phyloP scores from a whole-genome alignment of 2,888 invertebrate genomes.

The Oscheius sp. region DNA sequence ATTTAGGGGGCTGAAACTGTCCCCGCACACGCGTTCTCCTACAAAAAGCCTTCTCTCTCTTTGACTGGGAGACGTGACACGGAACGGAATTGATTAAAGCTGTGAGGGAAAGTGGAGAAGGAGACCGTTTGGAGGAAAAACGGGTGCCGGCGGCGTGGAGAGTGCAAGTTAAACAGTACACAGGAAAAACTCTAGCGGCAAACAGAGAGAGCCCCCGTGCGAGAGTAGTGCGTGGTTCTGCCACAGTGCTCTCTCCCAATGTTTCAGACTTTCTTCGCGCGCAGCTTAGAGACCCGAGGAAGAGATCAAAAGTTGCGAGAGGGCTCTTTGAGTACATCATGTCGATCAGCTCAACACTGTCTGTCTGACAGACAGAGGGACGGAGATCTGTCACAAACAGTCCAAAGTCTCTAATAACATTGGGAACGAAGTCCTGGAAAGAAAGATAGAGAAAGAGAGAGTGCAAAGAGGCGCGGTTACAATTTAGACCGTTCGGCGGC shows the following conservation, averaged over 20 bases:
- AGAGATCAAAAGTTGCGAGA: neutral
- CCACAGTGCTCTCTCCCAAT: neutral
- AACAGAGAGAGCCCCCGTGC: conserved; percentile 20
- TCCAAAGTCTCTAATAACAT: too few relatives aligned
- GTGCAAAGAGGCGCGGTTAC: too few relatives aligned
- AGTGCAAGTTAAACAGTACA: conserved; percentile 33
- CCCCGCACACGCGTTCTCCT: neutral
- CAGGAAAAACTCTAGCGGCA: conserved; percentile 30
- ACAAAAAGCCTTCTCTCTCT: neutral
- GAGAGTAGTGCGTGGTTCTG: conserved; percentile 27
- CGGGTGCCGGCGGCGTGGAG: conserved; percentile 27
- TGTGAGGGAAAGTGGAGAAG: too few relatives aligned
- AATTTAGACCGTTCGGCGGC: too few relatives aligned
- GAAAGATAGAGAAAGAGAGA: too few relatives aligned
- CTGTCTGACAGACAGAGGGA: too few relatives aligned
- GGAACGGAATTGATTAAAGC: too few relatives aligned
- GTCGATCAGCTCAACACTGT: too few relatives aligned
- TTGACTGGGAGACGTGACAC: conserved; percentile 8
- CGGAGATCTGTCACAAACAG: too few relatives aligned
- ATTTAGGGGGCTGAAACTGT: conserved; percentile 21
- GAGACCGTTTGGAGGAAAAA: conserved; percentile 11
- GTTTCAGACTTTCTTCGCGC: conserved; percentile 22
- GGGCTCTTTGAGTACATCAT: too few relatives aligned
- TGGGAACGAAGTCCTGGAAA: too few relatives aligned
- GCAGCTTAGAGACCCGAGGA: conserved; percentile 7